Evolutionary conservation across 1,140 invertebrate genomes (phyloP).

Genomic region (Centruroides vittatus): DNA sequence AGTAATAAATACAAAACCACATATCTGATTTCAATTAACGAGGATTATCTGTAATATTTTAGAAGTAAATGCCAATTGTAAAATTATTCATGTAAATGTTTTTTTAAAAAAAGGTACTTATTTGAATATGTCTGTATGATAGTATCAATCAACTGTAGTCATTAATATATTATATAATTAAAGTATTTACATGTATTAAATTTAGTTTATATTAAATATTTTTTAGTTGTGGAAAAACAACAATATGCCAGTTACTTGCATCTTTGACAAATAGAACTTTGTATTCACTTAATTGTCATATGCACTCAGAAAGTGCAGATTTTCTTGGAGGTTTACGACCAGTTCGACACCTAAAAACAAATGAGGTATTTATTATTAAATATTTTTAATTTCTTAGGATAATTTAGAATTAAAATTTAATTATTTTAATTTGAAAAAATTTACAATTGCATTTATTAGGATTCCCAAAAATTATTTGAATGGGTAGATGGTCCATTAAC

Average conservation of each 20-base stretch:
- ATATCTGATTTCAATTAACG: too few relatives aligned
- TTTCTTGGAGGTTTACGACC: constrained; percentile 92
- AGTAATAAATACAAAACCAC: too few relatives aligned
- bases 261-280: constrained; percentile 47
- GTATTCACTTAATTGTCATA: constrained; percentile 87
- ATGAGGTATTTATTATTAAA: not conserved
- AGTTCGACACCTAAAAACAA: constrained; percentile 43
- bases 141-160: too few relatives aligned
- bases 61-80: too few relatives aligned
- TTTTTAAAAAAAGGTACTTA: too few relatives aligned
- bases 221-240: constrained; percentile 86
- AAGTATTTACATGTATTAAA: too few relatives aligned
- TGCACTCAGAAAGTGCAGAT: constrained; percentile 96
- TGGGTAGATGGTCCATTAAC: constrained; percentile 96
- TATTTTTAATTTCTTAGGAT: not conserved
- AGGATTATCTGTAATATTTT: too few relatives aligned
- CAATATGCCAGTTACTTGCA: constrained; percentile 79
- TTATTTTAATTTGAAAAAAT: not conserved
- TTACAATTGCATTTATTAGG: not conserved
- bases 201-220: too few relatives aligned
- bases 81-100: too few relatives aligned
- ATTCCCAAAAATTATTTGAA: constrained; percentile 59
- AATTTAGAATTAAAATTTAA: not conserved
- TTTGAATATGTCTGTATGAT: too few relatives aligned
- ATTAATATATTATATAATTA: too few relatives aligned